A percentile compares a stretch with the other conserved stretches of the same genome.
Conservation (phyloP, 2,888 invertebrate genomes). For the Conops quadrifasciatus region DNA sequence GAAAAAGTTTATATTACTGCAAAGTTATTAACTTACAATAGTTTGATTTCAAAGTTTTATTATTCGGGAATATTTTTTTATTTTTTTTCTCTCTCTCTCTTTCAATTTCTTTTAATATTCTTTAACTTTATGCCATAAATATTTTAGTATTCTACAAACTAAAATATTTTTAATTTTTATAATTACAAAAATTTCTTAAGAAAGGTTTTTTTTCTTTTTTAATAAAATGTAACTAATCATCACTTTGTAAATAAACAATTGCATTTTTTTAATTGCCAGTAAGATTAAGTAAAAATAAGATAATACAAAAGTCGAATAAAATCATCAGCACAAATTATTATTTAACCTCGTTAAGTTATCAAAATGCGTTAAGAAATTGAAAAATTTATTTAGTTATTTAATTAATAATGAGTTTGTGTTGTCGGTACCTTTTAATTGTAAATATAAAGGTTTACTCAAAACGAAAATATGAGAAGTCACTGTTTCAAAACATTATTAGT, state of each 20-base stretch:
- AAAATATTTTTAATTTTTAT: background rate
- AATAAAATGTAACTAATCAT: background rate
- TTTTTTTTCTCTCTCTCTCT: no score
- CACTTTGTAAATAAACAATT: conserved; percentile 5
- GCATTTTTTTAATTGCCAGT: background rate
- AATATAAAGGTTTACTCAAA: background rate
- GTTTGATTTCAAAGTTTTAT: conserved; percentile 3
- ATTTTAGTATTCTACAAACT: background rate
- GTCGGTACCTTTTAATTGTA: background rate
- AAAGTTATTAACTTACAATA: background rate
- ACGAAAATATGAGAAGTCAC: background rate
- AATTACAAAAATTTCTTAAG: background rate
- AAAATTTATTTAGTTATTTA: background rate
- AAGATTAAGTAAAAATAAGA: background rate
- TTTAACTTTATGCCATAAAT: background rate
- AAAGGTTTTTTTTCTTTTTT: background rate
- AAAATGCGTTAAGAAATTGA: background rate
- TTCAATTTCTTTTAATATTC: no score
- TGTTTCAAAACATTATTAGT: no score
- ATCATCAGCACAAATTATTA: background rate
- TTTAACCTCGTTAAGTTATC: background rate
- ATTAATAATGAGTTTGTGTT: background rate
- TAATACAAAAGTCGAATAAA: background rate
- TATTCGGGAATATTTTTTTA: no score
- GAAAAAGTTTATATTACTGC: no score